phyloP scores from a whole-genome alignment of 2,797 vertebrate genomes.

The Acrossocheilus wenchowensis region DNA sequence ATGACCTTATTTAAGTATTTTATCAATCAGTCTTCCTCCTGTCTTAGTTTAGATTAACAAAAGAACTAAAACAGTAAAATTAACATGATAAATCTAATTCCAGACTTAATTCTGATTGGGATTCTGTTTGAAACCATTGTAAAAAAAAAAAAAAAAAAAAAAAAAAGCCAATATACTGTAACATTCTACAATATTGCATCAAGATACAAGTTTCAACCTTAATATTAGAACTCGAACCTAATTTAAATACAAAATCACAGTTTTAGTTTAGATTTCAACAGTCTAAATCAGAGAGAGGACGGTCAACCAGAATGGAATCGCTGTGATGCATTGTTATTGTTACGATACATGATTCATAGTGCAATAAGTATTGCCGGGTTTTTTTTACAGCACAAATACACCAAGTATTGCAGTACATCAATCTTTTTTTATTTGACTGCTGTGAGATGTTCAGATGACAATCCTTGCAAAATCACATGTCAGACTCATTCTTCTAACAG shows the following conservation, averaged over 20 bases:
- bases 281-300: not conserved
- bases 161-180: not conserved
- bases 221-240: not conserved
- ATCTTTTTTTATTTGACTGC: slow-evolving; percentile 49
- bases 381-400: slow-evolving; percentile 8
- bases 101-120: not conserved
- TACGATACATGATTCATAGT: slow-evolving; percentile 15
- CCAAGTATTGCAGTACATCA: slow-evolving; percentile 40
- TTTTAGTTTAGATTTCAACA: slow-evolving; percentile 11
- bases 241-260: not conserved
- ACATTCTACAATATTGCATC: not conserved
- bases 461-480: slow-evolving; percentile 37
- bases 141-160: not conserved
- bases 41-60: not conserved
- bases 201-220: not conserved
- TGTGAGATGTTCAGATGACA: slow-evolving; percentile 40
- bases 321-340: slow-evolving; percentile 14
- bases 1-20: not conserved
- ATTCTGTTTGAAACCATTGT: not conserved
- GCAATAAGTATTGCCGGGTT: slow-evolving; percentile 34
- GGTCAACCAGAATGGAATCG: not conserved
- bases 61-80: not conserved
- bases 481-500: slow-evolving; percentile 6
- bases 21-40: not conserved
- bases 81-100: not conserved